Percentiles rank a stretch among this genome's conserved stretches.
These are phyloP conservation scores for Raja brachyura DNA, from an alignment of 2,113 vertebrate genomes.

Conservation along the genomic window DNA sequence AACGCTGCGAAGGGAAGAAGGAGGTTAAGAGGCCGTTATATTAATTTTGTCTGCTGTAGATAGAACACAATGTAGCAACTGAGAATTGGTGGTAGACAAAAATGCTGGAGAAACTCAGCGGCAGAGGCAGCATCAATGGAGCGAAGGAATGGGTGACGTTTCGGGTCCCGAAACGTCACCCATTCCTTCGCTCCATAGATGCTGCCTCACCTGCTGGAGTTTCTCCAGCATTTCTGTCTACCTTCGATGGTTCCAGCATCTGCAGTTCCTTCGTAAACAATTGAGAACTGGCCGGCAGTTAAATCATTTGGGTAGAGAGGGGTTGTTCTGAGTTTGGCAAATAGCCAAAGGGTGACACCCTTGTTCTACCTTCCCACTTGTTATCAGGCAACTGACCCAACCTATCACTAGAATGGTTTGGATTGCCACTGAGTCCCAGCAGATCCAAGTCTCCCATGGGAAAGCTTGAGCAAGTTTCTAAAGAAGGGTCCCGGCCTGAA, in stretches of 20 bases:
- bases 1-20: constrained; percentile 44
- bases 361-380: too few species aligned
- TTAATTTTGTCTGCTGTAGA: background rate
- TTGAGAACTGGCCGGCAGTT: background rate
- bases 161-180: too few species aligned
- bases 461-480: background rate
- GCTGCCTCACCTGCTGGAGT: too few species aligned
- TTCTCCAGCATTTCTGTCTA: too few species aligned
- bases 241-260: too few species aligned
- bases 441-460: background rate
- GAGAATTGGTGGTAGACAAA: too few species aligned
- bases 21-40: background rate
- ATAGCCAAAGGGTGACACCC: background rate
- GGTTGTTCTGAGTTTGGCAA: background rate
- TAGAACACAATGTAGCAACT: background rate
- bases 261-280: background rate
- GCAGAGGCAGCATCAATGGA: too few species aligned
- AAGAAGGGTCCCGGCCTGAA: too few species aligned
- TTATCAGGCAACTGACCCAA: too few species aligned
- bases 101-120: too few species aligned
- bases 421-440: background rate
- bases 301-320: background rate
- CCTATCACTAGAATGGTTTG: background rate
- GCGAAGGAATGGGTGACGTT: too few species aligned
- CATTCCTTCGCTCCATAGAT: too few species aligned